Conservation (phyloP, 2,113 vertebrate genomes). For the Trichomycterus rosablanca region DNA sequence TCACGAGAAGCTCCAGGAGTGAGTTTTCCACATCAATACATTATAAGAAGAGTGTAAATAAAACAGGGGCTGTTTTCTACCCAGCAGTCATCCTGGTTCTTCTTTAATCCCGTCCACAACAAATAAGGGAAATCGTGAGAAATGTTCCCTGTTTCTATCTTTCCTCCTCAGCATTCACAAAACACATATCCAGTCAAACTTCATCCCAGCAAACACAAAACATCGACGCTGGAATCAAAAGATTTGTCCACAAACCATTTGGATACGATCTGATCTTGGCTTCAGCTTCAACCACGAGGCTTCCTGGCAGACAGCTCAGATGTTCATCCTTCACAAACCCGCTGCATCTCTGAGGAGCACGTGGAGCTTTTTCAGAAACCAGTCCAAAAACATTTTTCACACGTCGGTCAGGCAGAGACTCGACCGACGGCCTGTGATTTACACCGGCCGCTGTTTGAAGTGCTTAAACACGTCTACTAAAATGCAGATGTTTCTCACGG, state of each 20-base stretch:
- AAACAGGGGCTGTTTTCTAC: slow-evolving; percentile 10
- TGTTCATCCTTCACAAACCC: slow-evolving; percentile 13
- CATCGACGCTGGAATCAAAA: not conserved
- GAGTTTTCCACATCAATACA: slow-evolving; percentile 35
- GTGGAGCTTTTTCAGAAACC: slow-evolving; percentile 3
- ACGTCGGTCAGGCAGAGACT: slow-evolving; percentile 1
- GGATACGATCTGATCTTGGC: slow-evolving; percentile 6
- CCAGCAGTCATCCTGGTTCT: not conserved
- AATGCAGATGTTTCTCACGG: too few relatives aligned
- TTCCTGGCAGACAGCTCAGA: not conserved
- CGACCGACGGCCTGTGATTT: not conserved
- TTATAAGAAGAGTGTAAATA: slow-evolving; percentile 30
- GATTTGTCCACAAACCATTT: not conserved
- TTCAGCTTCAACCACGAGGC: not conserved
- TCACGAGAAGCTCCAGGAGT: not conserved
- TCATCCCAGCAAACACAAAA: not conserved
- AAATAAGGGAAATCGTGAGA: not conserved
- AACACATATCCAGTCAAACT: not conserved
- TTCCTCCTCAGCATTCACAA: slow-evolving; percentile 5
- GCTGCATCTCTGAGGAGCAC: slow-evolving; percentile 1
- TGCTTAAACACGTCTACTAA: slow-evolving; percentile 22
- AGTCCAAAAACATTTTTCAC: not conserved
- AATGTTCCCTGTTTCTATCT: not conserved
- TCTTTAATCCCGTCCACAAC: slow-evolving; percentile 2
- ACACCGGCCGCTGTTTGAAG: slow-evolving; percentile 14